Percentiles rank a stretch among this genome's conserved stretches.
phyloP scores from a whole-genome alignment of 2,888 invertebrate species.

The Fragum whitleyi region DNA sequence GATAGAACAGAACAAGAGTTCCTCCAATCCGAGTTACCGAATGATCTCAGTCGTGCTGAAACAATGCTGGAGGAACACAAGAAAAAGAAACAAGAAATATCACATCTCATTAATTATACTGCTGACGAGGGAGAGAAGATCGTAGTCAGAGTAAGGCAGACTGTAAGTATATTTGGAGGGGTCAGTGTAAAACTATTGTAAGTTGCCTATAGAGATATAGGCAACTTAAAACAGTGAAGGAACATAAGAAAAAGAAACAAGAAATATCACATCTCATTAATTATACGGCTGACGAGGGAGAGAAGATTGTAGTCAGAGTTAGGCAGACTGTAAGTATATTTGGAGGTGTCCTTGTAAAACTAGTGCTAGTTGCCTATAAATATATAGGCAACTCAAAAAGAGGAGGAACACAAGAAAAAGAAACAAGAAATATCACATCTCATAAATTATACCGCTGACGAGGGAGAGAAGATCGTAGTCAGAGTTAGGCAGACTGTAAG shows the following conservation, averaged over 20 bases:
- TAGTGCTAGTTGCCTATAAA: not conserved
- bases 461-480: conserved; percentile 89
- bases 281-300: conserved; percentile 89
- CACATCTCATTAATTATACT: conserved; percentile 89
- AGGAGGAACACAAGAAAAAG: conserved; percentile 89
- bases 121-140: conserved; percentile 90
- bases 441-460: conserved; percentile 89
- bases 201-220: not conserved
- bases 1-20: conserved; percentile 87
- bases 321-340: conserved; percentile 87
- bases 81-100: conserved; percentile 88
- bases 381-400: not conserved
- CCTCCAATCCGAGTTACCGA: conserved; percentile 84
- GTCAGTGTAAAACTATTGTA: no score
- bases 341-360: no score
- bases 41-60: conserved; percentile 87
- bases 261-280: conserved; percentile 89
- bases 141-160: conserved; percentile 89
- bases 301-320: conserved; percentile 89
- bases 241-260: conserved; percentile 89
- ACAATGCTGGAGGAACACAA: conserved; percentile 88
- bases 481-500: conserved; percentile 89
- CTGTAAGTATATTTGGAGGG: conserved; percentile 86
- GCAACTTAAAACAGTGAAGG: conserved; percentile 85
- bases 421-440: conserved; percentile 89